Conservation (phyloP, 2,888 invertebrate genomes). For the Elmis aenea region DNA sequence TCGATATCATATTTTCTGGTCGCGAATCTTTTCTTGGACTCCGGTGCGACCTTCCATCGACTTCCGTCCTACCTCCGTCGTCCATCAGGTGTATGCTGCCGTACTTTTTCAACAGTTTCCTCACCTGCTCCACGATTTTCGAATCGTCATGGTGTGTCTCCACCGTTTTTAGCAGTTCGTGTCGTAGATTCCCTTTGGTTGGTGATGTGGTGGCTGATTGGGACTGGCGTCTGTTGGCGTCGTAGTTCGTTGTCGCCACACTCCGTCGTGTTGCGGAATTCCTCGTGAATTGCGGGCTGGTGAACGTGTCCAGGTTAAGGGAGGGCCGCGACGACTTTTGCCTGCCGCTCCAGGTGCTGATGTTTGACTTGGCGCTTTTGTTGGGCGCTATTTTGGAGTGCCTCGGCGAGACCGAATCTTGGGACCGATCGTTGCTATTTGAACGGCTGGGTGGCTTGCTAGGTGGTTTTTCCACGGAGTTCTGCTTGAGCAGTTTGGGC, state of each 20-base stretch:
- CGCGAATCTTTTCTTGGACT: conserved; percentile 53
- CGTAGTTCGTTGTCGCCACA: conserved; percentile 42
- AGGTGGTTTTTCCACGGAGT: conserved; percentile 48
- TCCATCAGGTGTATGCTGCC: conserved; percentile 53
- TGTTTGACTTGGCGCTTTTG: conserved; percentile 48
- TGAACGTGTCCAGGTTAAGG: conserved; percentile 61
- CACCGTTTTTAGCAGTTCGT: conserved; percentile 68
- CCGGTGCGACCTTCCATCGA: conserved; percentile 34
- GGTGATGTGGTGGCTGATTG: conserved; percentile 59
- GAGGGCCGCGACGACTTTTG: conserved; percentile 48
- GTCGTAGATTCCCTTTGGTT: conserved; percentile 58
- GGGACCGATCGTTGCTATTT: conserved; percentile 45
- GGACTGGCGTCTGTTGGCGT: conserved; percentile 47
- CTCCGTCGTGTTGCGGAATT: conserved; percentile 44
- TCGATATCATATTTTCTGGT: conserved; percentile 47
- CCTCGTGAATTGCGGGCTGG: conserved; percentile 30
- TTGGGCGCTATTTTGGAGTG: conserved; percentile 43
- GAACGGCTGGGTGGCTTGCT: too few species aligned
- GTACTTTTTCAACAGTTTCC: conserved; percentile 61
- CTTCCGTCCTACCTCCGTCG: conserved; percentile 41
- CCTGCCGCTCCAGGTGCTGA: conserved; percentile 72
- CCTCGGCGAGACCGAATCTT: conserved; percentile 43
- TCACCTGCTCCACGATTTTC: conserved; percentile 68
- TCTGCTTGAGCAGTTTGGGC: conserved; percentile 16
- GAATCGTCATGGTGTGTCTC: conserved; percentile 69